Base-by-base conservation (phyloP, 2,113 vertebrate genomes). In the Pelusios castaneus region DNA sequence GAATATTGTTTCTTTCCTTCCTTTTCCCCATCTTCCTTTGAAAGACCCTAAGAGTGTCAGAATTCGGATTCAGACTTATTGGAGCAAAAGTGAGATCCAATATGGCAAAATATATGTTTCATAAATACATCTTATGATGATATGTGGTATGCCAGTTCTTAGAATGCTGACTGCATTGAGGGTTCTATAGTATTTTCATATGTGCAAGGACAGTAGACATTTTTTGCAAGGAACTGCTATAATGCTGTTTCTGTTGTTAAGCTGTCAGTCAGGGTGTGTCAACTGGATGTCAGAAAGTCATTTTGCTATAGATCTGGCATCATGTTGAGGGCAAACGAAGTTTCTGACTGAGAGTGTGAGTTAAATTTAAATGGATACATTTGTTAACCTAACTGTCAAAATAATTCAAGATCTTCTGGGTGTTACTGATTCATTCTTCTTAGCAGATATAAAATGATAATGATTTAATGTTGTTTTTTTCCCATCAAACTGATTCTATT, bases 301-400 rank as follows among this genome's bases (percentile, higher is more conserved):
- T 91, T 95, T 92, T 91, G 38, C 51, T 94, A 92, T 60, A 89
- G 45, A 93, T 78, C 4, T 54, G 80, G 12, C 22, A 81, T 84
- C 82, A 92, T 76, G 4, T 31, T 63, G 94, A 92, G 84, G 87
- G 51, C 47, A 94, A 96, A 95, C 79, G 54, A 12, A 94, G 75
- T 87, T 94, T 93, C 43, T 77, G 47, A 54, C 84, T 89, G 16
- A 82, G 73, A 93, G 73, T 84, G 67, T 92, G 56, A 94, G 51
- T 82, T 96, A 89, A 82, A 95, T 95, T 91, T 96, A 81, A 89
- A 88, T 92, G 88, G 85, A 90, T 78, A 87, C 4, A 55, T 95
- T 88, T 88, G 80, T 76, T 94, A 94, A 47, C 82, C 21, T 94
- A 29, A 14, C 88, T 55, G 93, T 12, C 0, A 87, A 96, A 93